Evolutionary conservation across 2,888 invertebrate genomes (phyloP).

Genomic region (Apotomis betuletana): DNA sequence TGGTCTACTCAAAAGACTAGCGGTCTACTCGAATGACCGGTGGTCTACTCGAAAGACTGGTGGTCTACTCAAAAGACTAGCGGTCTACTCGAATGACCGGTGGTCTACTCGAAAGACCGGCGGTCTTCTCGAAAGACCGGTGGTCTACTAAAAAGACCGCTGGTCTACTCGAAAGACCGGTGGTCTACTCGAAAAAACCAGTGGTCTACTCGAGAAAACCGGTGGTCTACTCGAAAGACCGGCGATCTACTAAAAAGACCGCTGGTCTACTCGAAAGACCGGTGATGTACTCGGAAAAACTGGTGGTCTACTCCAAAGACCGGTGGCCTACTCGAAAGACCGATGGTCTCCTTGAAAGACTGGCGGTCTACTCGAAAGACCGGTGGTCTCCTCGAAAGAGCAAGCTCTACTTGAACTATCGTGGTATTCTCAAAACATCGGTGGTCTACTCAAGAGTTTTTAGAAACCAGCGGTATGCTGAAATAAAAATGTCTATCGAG

Average conservation of each 20-base stretch:
- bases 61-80: too few relatives aligned
- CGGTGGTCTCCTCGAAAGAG: slow-evolving; percentile 33
- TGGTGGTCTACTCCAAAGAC: slow-evolving; percentile 1
- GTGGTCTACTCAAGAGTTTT: too few relatives aligned
- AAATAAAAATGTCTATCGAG: too few relatives aligned
- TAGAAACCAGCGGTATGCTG: too few relatives aligned
- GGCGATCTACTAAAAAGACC: background rate
- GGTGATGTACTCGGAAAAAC: too few relatives aligned
- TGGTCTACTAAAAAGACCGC: background rate
- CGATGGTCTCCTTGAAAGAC: background rate
- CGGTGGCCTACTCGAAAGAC: slow-evolving; percentile 2
- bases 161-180: background rate
- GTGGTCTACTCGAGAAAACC: background rate
- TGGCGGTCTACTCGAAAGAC: background rate
- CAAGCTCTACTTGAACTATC: slow-evolving; percentile 24
- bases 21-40: background rate
- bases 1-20: background rate
- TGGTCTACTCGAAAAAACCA: background rate
- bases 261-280: background rate
- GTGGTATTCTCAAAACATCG: background rate
- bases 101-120: too few relatives aligned
- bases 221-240: background rate
- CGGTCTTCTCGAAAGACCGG: slow-evolving; percentile 45
- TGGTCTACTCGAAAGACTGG: too few relatives aligned
- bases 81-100: too few relatives aligned